Conservation (phyloP, 2,113 vertebrate genomes). For the Condylura cristata region DNA sequence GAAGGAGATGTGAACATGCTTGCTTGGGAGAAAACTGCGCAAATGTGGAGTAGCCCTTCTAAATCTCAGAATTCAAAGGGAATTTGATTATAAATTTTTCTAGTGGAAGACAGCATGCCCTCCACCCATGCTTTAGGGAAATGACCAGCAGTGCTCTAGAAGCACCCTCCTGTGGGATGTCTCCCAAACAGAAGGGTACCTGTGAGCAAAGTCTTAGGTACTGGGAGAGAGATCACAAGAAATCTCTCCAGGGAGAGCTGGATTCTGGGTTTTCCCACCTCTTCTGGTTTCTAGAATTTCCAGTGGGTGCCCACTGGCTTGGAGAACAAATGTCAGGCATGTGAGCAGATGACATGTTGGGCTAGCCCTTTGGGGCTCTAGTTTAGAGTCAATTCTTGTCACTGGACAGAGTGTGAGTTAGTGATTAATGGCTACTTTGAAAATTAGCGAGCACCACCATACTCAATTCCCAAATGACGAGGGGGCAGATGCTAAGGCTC, state of each 20-base stretch:
- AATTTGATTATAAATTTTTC: not conserved
- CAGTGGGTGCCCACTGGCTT: not conserved
- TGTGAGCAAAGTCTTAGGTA: not conserved
- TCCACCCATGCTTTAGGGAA: not conserved
- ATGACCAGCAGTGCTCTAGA: not conserved
- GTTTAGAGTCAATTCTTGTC: not conserved
- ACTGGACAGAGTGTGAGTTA: not conserved
- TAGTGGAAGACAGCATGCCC: not conserved
- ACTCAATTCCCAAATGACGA: conserved; percentile 45
- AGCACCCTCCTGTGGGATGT: not conserved
- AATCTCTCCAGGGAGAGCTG: not conserved
- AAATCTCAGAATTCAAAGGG: not conserved
- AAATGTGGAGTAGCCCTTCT: not conserved
- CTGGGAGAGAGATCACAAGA: not conserved
- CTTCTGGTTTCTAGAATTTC: not conserved
- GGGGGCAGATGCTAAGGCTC: conserved; percentile 71
- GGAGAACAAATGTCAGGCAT: not conserved
- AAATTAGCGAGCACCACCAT: conserved; percentile 7
- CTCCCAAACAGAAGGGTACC: not conserved
- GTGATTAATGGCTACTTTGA: conserved; percentile 36
- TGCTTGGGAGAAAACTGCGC: not conserved
- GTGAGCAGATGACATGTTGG: not conserved
- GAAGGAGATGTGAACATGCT: not conserved
- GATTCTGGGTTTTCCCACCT: not conserved
- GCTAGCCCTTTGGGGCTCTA: not conserved